Evolutionary conservation across 1,140 invertebrate genomes (phyloP).

Genomic region (Heliconius nattereri): DNA sequence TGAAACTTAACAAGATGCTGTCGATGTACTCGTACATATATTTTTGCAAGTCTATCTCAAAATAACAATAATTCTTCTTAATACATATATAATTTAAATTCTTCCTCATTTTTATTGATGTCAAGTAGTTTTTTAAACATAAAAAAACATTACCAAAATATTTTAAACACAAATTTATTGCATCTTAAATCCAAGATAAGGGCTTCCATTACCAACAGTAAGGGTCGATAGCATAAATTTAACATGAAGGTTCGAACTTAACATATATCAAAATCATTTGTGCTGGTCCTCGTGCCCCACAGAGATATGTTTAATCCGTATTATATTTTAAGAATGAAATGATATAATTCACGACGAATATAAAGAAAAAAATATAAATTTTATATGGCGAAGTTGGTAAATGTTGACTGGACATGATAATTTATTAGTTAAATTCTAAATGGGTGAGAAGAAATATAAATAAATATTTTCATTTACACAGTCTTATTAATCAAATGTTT

Average conservation of each 20-base stretch:
- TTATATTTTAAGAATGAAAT: not conserved
- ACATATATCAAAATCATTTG: constrained; percentile 1
- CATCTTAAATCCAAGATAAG: constrained; percentile 8
- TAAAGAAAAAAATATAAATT: no score
- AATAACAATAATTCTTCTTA: not conserved
- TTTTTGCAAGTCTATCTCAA: not conserved
- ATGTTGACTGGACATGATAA: no score
- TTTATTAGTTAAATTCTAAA: no score
- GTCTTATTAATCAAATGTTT: no score
- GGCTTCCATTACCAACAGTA: not conserved
- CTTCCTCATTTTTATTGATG: constrained; percentile 1
- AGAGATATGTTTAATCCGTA: not conserved
- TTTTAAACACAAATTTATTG: constrained; percentile 11
- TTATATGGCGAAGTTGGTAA: no score
- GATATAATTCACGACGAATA: no score
- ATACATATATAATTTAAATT: not conserved
- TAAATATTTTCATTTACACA: no score
- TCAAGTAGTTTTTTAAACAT: not conserved
- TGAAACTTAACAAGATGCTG: no score
- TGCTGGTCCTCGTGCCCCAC: not conserved
- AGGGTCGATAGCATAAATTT: constrained; percentile 1
- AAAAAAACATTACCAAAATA: constrained; percentile 5
- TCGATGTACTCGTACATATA: not conserved
- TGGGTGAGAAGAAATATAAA: no score
- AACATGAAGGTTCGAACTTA: not conserved